These are phyloP conservation scores for Cotesia congregata DNA, from an alignment of 2,888 invertebrate species.

Conservation along the genomic window DNA sequence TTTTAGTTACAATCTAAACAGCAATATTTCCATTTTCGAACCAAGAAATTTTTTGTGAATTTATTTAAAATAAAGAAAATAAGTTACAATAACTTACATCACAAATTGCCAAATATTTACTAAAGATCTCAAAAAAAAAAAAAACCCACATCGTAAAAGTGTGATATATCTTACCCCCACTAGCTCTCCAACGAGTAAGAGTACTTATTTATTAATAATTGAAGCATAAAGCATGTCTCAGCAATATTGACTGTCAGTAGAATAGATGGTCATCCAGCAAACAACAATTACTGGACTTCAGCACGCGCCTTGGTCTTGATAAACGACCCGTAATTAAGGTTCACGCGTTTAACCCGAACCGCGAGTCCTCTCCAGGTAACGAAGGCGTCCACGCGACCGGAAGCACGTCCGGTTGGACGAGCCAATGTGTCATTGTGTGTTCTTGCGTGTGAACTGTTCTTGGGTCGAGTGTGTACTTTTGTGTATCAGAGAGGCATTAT, in stretches of 20 bases:
- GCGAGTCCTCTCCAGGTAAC: constrained; percentile 19
- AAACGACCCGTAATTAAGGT: constrained; percentile 51
- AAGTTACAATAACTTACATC: too few relatives aligned
- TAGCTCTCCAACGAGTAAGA: too few relatives aligned
- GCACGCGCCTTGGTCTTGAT: constrained; percentile 53
- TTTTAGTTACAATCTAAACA: too few relatives aligned
- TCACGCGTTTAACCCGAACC: constrained; percentile 44
- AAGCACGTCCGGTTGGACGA: constrained; percentile 44
- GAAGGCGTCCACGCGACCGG: constrained; percentile 54
- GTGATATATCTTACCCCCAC: too few relatives aligned
- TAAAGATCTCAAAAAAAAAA: too few relatives aligned
- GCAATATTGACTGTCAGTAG: background rate
- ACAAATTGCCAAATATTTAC: too few relatives aligned
- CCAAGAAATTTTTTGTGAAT: too few relatives aligned
- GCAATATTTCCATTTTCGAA: too few relatives aligned
- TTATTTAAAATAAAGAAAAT: too few relatives aligned
- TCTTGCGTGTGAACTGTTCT: constrained; percentile 36
- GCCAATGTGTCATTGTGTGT: constrained; percentile 41
- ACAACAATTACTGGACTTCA: constrained; percentile 42
- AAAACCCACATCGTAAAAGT: too few relatives aligned
- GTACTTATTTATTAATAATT: constrained; percentile 34
- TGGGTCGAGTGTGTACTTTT: background rate
- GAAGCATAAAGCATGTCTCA: constrained; percentile 24
- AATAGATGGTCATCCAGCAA: constrained; percentile 43
- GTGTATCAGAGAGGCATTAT: too few relatives aligned